phyloP scores from a whole-genome alignment of 2,797 vertebrate species.

The Rhincodon typus region DNA sequence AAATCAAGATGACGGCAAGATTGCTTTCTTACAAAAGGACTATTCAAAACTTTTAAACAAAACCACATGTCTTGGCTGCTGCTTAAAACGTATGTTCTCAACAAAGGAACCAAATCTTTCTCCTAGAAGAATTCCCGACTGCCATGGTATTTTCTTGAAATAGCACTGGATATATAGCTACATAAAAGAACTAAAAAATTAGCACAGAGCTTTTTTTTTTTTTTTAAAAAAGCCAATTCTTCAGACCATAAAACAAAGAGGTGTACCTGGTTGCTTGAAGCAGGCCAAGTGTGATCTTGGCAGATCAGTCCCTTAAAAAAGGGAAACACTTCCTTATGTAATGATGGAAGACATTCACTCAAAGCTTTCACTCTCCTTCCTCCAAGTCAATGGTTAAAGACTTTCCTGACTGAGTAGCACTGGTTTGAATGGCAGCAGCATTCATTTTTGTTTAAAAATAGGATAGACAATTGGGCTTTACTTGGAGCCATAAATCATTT shows the following conservation, averaged over 20 bases:
- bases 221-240: background rate
- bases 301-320: background rate
- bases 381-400: background rate
- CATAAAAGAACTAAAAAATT: background rate
- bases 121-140: no score
- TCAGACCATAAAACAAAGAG: background rate
- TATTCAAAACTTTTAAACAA: conserved; percentile 27
- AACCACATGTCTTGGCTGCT: conserved; percentile 11
- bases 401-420: background rate
- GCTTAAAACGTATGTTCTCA: background rate
- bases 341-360: background rate
- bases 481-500: background rate
- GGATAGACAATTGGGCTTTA: background rate
- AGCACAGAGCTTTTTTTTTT: background rate
- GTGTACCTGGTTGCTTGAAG: background rate
- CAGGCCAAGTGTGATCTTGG: no score
- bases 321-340: background rate
- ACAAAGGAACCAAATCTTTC: background rate
- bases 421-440: background rate
- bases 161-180: background rate
- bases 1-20: background rate
- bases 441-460: background rate
- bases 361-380: background rate
- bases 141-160: background rate
- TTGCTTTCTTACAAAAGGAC: background rate